Evolutionary conservation across 1,140 invertebrate species (phyloP).

Genomic region (Nymphalis io): DNA sequence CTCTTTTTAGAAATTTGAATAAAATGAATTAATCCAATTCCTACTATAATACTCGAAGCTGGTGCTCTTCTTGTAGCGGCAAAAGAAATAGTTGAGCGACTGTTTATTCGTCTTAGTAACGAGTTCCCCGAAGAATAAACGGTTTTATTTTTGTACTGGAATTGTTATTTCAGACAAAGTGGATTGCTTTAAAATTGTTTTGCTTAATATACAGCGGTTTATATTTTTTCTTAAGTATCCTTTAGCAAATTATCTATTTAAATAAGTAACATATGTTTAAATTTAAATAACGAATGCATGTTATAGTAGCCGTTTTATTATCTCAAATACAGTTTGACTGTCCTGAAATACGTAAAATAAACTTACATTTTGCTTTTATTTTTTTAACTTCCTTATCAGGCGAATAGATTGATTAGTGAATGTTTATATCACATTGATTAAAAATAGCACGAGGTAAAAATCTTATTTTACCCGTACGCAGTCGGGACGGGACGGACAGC

Average conservation of each 20-base stretch:
- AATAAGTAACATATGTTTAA: too few species aligned
- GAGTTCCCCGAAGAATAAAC: constrained; percentile 19
- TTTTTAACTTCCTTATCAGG: too few species aligned
- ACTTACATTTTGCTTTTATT: too few species aligned
- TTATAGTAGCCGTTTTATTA: too few species aligned
- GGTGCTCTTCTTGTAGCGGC: constrained; percentile 3
- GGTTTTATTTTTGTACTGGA: constrained; percentile 18
- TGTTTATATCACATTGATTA: too few species aligned
- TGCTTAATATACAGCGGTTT: constrained; percentile 15
- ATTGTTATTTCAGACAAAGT: constrained; percentile 26
- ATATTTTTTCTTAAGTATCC: neutral
- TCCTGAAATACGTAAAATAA: too few species aligned
- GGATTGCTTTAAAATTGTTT: constrained; percentile 27
- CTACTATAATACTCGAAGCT: neutral
- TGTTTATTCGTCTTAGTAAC: constrained; percentile 25
- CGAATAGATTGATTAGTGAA: too few species aligned
- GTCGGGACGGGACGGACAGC: too few species aligned
- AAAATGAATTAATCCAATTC: constrained; percentile 20
- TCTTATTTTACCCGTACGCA: too few species aligned
- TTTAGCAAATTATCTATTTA: neutral
- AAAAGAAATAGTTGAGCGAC: constrained; percentile 18
- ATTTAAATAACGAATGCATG: too few species aligned
- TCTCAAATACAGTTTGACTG: too few species aligned
- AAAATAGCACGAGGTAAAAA: too few species aligned
- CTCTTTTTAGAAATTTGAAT: constrained; percentile 1